Evolutionary conservation across 2,888 invertebrate species (phyloP), one percentile per base, ranked within the genome.

Genomic region (Apomyelois bistriatella): DNA sequence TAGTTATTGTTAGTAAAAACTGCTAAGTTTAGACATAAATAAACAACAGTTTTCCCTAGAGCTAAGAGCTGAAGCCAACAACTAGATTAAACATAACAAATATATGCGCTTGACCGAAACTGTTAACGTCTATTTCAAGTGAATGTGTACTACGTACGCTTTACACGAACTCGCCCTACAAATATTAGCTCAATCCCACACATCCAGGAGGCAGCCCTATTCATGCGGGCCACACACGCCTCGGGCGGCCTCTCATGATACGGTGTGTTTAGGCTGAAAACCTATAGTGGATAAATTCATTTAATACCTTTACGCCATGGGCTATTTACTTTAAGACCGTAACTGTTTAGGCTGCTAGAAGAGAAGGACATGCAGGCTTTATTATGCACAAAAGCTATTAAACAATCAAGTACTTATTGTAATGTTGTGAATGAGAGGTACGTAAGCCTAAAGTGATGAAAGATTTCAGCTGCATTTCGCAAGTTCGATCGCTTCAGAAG

Each of bases 231-330:
- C 28, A 30, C 49, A 17, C 37, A 30, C 9, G 30, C 49, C 53
- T 17, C 35, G 16, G 35, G 47, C 52, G 48, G 37, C 30, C 48
- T 12, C 53, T 49, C 40, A 40, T 38, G 38, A 41, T 48, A 41
- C 10, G 43, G 40, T 30, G 30, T 53, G 50, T 53, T 53, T 53
- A 46, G 41, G 36, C 50, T 46, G 38, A 46, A 53, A 53, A 46
- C 43, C 49, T 41, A n/a, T n/a, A 36, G 22, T 41, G 42, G 32
- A 28, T 28, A 43, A 43, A 46, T 15, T 46, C 32, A 35, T 46
- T 15, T 38, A 38, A 38, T 16, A 32, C 46, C 15, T 46, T 32
- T 32, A 32, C 12, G 43, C 43, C 43, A 4, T 8, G 7, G 43
- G 43, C 28, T 43, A 43, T 43, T 15, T 40, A 40, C 8, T 40